phyloP scores from a whole-genome alignment of 2,888 invertebrate genomes.

The Thelaira solivaga region DNA sequence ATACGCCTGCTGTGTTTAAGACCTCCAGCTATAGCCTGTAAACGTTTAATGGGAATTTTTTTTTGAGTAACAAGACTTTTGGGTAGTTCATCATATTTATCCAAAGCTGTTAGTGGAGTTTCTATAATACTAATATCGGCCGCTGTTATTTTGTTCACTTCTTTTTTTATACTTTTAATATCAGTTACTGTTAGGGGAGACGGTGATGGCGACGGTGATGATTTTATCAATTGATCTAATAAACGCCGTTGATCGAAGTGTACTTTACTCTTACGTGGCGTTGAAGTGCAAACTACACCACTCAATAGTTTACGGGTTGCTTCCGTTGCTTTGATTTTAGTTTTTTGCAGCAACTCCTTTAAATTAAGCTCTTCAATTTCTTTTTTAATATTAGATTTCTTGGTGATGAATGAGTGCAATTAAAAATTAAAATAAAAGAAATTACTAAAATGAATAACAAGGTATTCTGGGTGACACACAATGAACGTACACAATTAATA shows the following conservation, averaged over 20 bases:
- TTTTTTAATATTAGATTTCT: conserved; percentile 16
- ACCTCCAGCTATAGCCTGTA: conserved; percentile 43
- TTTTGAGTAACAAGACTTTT: conserved; percentile 28
- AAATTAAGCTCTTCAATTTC: conserved; percentile 22
- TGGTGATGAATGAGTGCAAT: background rate
- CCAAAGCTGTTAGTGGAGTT: conserved; percentile 45
- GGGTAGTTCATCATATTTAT: background rate
- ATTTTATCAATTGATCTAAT: conserved; percentile 65
- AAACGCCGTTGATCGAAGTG: conserved; percentile 69
- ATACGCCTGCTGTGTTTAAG: conserved; percentile 24
- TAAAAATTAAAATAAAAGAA: background rate
- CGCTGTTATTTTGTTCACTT: conserved; percentile 10
- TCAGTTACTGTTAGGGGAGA: conserved; percentile 26
- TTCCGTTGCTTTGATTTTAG: conserved; percentile 12
- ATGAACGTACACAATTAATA: background rate
- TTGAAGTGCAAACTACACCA: conserved; percentile 70
- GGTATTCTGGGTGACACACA: background rate
- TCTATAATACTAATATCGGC: conserved; percentile 45
- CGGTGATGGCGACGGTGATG: conserved; percentile 56
- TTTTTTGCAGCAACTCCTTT: conserved; percentile 33
- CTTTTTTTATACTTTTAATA: conserved; percentile 2
- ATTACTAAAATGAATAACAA: background rate
- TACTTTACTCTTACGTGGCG: conserved; percentile 72
- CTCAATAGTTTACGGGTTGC: conserved; percentile 17
- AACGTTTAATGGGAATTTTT: conserved; percentile 26